A percentile compares a stretch with the other conserved stretches of the same genome.
Conservation (phyloP, 2,113 vertebrate species). For the Pollimyrus isidori region DNA sequence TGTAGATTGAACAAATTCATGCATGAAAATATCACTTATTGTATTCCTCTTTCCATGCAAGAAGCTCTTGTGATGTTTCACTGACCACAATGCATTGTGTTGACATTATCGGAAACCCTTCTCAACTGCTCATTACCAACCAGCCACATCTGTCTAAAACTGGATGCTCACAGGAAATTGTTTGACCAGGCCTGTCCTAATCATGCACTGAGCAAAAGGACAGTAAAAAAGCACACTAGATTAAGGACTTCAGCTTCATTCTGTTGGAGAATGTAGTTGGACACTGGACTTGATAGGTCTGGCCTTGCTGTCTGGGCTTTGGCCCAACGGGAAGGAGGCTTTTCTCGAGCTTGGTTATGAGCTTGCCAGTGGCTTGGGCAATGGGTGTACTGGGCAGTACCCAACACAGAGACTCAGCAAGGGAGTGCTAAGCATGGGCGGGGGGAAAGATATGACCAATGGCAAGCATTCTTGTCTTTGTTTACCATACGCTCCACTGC, state of each 20-base stretch:
- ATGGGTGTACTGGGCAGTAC: neutral
- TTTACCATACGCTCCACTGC: neutral
- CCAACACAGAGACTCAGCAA: neutral
- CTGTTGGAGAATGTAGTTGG: neutral
- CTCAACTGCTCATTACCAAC: neutral
- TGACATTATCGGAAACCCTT: neutral
- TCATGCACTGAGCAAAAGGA: neutral
- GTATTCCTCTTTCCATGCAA: neutral
- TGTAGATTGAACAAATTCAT: neutral
- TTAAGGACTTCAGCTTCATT: neutral
- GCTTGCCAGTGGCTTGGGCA: neutral
- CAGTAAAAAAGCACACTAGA: too few species aligned
- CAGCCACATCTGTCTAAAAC: neutral
- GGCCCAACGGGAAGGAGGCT: neutral
- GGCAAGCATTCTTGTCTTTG: neutral
- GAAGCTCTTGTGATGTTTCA: neutral
- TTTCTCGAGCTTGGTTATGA: neutral
- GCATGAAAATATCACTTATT: neutral
- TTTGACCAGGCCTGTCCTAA: neutral
- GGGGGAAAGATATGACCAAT: neutral
- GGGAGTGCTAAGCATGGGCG: neutral
- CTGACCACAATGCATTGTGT: neutral
- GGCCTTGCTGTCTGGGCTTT: neutral
- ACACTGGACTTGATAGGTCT: neutral
- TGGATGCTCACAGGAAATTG: neutral